Base-by-base conservation (phyloP, 2,888 invertebrate species). In the Agrotis exclamationis region DNA sequence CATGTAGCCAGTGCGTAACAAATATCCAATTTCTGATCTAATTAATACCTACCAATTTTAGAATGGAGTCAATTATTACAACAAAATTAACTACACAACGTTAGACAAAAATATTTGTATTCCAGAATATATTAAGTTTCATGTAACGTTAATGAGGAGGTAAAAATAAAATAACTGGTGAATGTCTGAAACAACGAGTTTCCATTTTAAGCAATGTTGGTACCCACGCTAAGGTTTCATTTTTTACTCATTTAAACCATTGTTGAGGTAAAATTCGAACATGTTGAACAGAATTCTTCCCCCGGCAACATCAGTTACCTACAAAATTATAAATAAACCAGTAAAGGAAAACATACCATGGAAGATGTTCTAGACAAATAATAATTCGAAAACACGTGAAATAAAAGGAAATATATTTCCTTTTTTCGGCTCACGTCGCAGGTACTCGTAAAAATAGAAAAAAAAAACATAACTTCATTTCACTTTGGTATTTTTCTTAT, bases 151-250 rank as follows among this genome's bases (percentile, higher is more conserved):
- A 68, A 68, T 54, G 69, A 69, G 45, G 16, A n/a, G 54, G 2
- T 22, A 7, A 33, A 68, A 69, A 68, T 68, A 33, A 69, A 68
- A 54, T 68, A 68, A 68, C 47, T 33, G 28, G 14, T 51, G 33
- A 33, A 33, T 33, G 11, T 6, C 9, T 18, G n/a, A 0, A 45
- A 44, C 14, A 45, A 2, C 20, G 16, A 51, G 45, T 54, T 45
- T 47, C 45, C 33, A 69, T 68, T 53, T 54, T 24, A 39, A 20
- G 9, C n/a, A 18, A 22, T 48, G 18, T 58, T 39, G 3, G 13
- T 24, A 18, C 51, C 39, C 7, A 51, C 16, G 18, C 13, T 7
- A 64, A 44, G 5, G 18, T 24, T 24, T 54, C 0, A 24, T 14
- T 51, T n/a, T 20, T 51, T 18, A 9, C 4, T 53, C 39, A 39